Percentiles rank a stretch among this genome's conserved stretches.
phyloP scores from a whole-genome alignment of 2,797 vertebrate genomes.

The Allobates femoralis region DNA sequence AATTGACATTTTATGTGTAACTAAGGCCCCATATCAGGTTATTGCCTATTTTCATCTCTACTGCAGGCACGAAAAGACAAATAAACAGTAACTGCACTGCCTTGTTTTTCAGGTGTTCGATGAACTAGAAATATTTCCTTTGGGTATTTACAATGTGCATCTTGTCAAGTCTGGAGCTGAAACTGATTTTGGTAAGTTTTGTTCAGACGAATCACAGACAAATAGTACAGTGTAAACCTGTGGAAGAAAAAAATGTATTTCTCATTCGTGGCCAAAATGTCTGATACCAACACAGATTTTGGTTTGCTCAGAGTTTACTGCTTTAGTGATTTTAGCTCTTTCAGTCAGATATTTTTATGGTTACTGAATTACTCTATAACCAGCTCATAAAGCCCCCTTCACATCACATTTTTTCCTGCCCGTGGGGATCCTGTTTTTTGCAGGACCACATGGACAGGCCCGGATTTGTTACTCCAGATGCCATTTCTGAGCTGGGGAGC shows the following conservation, averaged over 20 bases:
- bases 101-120: conserved; percentile 77
- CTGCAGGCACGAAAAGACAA: background rate
- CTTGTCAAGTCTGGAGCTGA: conserved; percentile 74
- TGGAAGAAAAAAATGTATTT: background rate
- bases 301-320: too few relatives aligned
- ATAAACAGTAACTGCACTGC: background rate
- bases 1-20: background rate
- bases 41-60: background rate
- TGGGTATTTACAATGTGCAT: conserved; percentile 72
- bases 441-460: too few relatives aligned
- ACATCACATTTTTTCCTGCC: too few relatives aligned
- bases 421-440: too few relatives aligned
- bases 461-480: too few relatives aligned
- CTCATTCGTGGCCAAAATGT: background rate
- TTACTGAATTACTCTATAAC: too few relatives aligned
- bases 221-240: background rate
- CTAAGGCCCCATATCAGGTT: background rate
- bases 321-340: too few relatives aligned
- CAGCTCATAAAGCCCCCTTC: too few relatives aligned
- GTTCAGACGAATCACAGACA: background rate
- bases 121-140: conserved; percentile 79
- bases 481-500: too few relatives aligned
- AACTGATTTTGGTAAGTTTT: conserved; percentile 76
- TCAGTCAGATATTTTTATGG: too few relatives aligned
- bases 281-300: too few relatives aligned